phyloP scores from a whole-genome alignment of 2,888 invertebrate species.

The Stenolophus ochropezus region DNA sequence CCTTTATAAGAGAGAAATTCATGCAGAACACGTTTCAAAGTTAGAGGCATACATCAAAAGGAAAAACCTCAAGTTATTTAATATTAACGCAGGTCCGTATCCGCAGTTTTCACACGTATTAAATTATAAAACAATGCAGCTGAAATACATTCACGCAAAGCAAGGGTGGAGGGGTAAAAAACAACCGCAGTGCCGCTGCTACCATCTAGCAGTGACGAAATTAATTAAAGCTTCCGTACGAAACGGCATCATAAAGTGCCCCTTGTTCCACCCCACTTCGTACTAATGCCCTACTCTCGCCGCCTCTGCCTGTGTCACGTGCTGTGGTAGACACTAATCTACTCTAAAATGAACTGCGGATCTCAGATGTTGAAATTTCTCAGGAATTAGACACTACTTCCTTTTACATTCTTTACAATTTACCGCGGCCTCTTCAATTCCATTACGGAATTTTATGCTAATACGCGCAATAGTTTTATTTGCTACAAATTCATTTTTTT shows the following conservation, averaged over 20 bases:
- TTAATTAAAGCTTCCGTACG: constrained; percentile 48
- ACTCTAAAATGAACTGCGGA: constrained; percentile 38
- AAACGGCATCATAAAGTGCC: constrained; percentile 35
- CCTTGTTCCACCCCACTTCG: constrained; percentile 45
- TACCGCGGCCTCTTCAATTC: neutral
- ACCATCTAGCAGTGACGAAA: constrained; percentile 47
- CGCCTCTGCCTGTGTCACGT: constrained; percentile 3
- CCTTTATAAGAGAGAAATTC: neutral
- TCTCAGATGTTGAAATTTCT: constrained; percentile 34
- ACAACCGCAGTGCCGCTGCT: constrained; percentile 26
- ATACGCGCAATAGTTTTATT: neutral
- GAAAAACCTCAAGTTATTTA: constrained; percentile 46
- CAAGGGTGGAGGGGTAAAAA: neutral
- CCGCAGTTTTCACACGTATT: constrained; percentile 42
- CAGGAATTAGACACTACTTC: constrained; percentile 9
- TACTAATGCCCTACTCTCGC: constrained; percentile 17
- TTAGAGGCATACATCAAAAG: constrained; percentile 46
- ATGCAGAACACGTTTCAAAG: constrained; percentile 37
- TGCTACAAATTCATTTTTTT: too few relatives aligned
- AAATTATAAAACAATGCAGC: constrained; percentile 46
- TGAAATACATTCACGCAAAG: constrained; percentile 22
- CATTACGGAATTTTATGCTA: neutral
- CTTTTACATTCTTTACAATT: neutral
- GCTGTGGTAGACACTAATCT: constrained; percentile 37
- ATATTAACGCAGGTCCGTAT: constrained; percentile 36